Percentiles rank a stretch among this genome's conserved stretches.
These are phyloP conservation scores for Mizuhopecten yessoensis DNA, from an alignment of 1,140 invertebrate species.

Conservation along the genomic window DNA sequence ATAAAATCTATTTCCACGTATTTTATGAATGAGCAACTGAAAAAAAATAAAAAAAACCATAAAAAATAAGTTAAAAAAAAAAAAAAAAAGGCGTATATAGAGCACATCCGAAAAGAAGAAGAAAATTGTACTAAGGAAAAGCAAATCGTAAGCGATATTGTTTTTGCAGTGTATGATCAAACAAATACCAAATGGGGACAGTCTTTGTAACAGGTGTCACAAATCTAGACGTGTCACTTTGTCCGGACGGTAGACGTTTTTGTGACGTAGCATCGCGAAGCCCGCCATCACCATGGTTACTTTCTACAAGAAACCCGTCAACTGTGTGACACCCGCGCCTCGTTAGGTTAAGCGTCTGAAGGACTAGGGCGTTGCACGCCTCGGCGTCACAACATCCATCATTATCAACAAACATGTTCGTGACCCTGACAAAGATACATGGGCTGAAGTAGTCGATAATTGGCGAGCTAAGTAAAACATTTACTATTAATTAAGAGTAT, in stretches of 20 bases:
- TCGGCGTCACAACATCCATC: slow-evolving; percentile 16
- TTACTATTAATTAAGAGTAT: slow-evolving; percentile 35
- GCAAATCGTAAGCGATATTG: too few species aligned
- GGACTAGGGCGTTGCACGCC: not conserved
- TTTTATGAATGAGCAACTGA: too few species aligned
- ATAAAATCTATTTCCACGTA: too few species aligned
- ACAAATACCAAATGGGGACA: too few species aligned
- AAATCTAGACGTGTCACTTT: not conserved
- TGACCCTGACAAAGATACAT: slow-evolving; percentile 33
- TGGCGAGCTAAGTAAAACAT: slow-evolving; percentile 7
- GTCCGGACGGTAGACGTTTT: not conserved
- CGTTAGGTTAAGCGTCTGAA: slow-evolving; percentile 18
- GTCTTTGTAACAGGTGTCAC: too few species aligned
- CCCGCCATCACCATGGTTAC: not conserved
- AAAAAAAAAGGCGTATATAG: too few species aligned
- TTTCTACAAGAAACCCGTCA: not conserved
- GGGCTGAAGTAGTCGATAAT: slow-evolving; percentile 25
- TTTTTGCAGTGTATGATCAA: too few species aligned
- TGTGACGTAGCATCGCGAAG: not conserved
- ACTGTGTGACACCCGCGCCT: not conserved
- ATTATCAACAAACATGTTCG: slow-evolving; percentile 34
- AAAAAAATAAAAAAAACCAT: too few species aligned
- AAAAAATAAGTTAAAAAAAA: too few species aligned
- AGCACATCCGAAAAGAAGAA: too few species aligned
- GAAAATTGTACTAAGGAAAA: too few species aligned